Evolutionary conservation across 2,888 invertebrate genomes (phyloP), one percentile per base, ranked within the genome.

Genomic region (Tinea trinotella): DNA sequence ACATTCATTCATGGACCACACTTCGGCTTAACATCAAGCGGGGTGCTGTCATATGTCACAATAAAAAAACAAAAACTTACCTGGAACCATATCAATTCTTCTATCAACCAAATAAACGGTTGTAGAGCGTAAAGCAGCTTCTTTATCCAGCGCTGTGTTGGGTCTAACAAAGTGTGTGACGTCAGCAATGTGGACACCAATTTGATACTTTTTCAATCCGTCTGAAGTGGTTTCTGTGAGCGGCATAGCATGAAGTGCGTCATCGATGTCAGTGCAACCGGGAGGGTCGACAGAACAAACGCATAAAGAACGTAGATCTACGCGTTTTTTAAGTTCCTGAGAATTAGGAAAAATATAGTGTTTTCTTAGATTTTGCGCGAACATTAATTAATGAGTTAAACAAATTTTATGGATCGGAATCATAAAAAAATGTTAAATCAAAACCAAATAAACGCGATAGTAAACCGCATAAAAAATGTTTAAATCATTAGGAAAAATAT

Each of bases 241-340:
- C 35, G 88, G 79, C 15, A 91, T 88, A 63, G 97, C 98, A 77
- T 99, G 99, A 1, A 99, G 79, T 0, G 99, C 99, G 75, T 99
- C 99, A 71, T 99, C 99, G 59, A 99, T 99, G 73, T 99, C 99
- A 0, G 99, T 99, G 74, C 99, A 99, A 0, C 99, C 99, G 0
- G 97, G 97, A 1, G 99, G 99, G 88, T 99, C 98, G 0, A 99
- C 98, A 0, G 97, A 98, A 68, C 98, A 99, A 44, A 99, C 91
- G 64, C 91, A 90, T 2, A 97, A 71, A 54, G 94, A 88, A 9
- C 98, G 90, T 1, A 99, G 84, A 73, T 99, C 98, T 7, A 90
- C 90, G 17, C 99, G 90, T 62, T 90, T 90, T 17, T 88, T 88
- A 57, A 92, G 87, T 70, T 96, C 95, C 92, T 94, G 63, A 1